These are phyloP conservation scores for Macrochelys suwanniensis DNA, from an alignment of 2,797 vertebrate genomes.

Conservation along the genomic window DNA sequence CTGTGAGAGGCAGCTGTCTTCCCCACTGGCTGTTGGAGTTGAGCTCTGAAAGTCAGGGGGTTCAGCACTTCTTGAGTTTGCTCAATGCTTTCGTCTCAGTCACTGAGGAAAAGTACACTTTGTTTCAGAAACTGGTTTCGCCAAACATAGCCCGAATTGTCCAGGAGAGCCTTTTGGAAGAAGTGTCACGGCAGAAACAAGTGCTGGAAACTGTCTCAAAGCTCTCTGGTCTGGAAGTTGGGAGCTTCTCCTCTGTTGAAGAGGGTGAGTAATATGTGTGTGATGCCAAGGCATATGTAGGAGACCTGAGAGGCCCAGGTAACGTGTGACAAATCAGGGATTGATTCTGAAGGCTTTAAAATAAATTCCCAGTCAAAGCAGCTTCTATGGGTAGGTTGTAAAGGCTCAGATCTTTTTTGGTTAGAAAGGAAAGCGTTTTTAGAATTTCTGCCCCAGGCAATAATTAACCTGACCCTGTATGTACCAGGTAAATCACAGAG, in stretches of 20 bases:
- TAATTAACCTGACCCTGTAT: background rate
- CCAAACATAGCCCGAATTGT: conserved; percentile 74
- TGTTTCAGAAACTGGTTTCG: conserved; percentile 81
- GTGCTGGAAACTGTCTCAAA: conserved; percentile 79
- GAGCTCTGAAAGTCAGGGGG: background rate
- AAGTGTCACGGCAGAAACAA: conserved; percentile 74
- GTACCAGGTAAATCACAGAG: background rate
- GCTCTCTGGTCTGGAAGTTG: conserved; percentile 71
- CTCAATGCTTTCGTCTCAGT: conserved; percentile 5
- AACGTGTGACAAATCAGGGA: background rate
- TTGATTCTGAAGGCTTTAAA: background rate
- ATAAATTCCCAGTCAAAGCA: background rate
- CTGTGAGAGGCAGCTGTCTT: background rate
- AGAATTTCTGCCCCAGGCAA: background rate
- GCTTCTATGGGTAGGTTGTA: background rate
- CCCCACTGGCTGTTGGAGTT: background rate
- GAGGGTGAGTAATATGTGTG: conserved; percentile 78
- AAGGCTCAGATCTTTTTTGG: background rate
- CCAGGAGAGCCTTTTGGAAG: conserved; percentile 80
- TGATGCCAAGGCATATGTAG: background rate
- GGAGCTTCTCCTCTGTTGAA: conserved; percentile 66
- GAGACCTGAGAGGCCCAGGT: background rate
- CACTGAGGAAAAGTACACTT: background rate
- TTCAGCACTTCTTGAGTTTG: background rate
- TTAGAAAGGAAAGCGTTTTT: background rate